Base-by-base conservation (phyloP, 2,888 invertebrate genomes). In the Eueremaeus valkanovi region DNA sequence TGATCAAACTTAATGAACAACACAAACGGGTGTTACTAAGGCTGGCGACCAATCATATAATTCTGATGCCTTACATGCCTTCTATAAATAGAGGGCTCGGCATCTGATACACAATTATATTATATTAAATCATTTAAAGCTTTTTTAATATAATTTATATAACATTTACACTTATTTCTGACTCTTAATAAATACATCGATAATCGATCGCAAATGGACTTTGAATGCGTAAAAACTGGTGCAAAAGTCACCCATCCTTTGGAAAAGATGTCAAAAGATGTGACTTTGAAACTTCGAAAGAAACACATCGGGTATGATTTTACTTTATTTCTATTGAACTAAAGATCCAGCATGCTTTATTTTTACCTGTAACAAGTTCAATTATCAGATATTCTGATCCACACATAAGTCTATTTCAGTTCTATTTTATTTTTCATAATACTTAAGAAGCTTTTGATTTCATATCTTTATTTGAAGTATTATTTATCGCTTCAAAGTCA, bases 281-380 rank as follows among this genome's bases (percentile, higher is more conserved):
- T 93, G 82, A 93, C 93, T 0, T 89, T 93, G 76, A 88, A 89
- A 79, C 86, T 92, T 73, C 87, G 93, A 45, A 89, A 93, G 82
- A 89, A 90, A 81, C 88, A 91, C 81, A 89, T 93, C 81, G 92
- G 92, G 93, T 93, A 84, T 89, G 89, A 63, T 73, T 13, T 18
- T 9, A 40, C 40, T 40, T 11, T 40, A 5, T 40, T 40, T 40
- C 11, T n/a, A n/a, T n/a, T n/a, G n/a, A n/a, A n/a, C n/a, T n/a
- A n/a, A n/a, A n/a, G n/a, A n/a, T n/a, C n/a, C n/a, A n/a, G n/a
- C n/a, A n/a, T n/a, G n/a, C n/a, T n/a, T n/a, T n/a, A n/a, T n/a
- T 45, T 13, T 45, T 45, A 45, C 3, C 45, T 45, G 5, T 45
- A 16, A 13, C 18, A 16, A 45, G 18, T 3, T 40, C 45, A 16